Evolutionary conservation across 2,888 invertebrate genomes (phyloP).

Genomic region (Cantharis rustica): DNA sequence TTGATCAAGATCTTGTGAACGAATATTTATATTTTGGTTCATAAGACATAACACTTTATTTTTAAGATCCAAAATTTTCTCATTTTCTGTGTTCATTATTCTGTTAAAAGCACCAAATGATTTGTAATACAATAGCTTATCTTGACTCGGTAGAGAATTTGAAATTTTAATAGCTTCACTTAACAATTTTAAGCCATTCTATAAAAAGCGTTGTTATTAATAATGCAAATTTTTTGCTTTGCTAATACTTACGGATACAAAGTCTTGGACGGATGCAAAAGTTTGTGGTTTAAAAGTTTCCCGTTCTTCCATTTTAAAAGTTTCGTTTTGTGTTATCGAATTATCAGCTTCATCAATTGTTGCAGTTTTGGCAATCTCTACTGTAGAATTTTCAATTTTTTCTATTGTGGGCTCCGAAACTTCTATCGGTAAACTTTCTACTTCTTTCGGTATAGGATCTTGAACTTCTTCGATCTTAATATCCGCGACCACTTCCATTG

Average conservation of each 20-base stretch:
- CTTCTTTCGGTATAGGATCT: neutral
- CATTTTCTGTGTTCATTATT: slow-evolving; percentile 67
- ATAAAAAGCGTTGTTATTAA: slow-evolving; percentile 40
- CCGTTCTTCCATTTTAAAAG: neutral
- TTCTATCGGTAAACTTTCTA: neutral
- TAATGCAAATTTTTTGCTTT: neutral
- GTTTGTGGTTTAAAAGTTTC: neutral
- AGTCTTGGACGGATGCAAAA: neutral
- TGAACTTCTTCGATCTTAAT: neutral
- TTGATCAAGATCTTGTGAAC: slow-evolving; percentile 63
- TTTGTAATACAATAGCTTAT: slow-evolving; percentile 74
- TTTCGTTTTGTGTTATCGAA: neutral
- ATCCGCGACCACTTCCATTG: neutral
- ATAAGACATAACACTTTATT: slow-evolving; percentile 62
- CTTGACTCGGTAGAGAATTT: slow-evolving; percentile 73
- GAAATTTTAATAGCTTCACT: slow-evolving; percentile 71
- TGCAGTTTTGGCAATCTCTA: neutral
- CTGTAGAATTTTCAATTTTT: neutral
- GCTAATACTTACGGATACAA: neutral
- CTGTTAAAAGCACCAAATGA: slow-evolving; percentile 77
- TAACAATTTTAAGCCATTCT: slow-evolving; percentile 71
- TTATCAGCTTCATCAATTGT: neutral
- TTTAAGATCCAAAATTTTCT: slow-evolving; percentile 66
- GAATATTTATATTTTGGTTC: slow-evolving; percentile 63
- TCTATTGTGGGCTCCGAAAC: neutral